phyloP scores from a whole-genome alignment of 2,888 invertebrate genomes.

The Troglohyphantes excavatus region DNA sequence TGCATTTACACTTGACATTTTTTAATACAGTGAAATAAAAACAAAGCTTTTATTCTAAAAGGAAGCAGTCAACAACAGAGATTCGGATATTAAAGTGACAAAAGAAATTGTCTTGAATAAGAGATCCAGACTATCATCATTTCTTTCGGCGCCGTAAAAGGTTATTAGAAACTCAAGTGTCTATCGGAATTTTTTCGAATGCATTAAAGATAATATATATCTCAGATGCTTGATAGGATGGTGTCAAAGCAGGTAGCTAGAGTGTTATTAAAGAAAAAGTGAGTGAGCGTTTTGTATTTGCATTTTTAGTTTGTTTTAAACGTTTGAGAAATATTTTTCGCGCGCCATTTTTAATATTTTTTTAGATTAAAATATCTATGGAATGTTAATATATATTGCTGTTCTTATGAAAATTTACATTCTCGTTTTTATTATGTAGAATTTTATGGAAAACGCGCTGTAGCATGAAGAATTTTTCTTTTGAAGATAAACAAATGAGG shows the following conservation, averaged over 20 bases:
- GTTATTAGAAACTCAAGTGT: conserved; percentile 56
- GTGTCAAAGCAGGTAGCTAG: neutral
- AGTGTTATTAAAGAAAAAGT: conserved; percentile 5
- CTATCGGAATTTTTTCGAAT: conserved; percentile 25
- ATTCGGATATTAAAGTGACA: conserved; percentile 58
- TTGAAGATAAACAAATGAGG: too few relatives aligned
- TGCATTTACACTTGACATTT: conserved; percentile 25
- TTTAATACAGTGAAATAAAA: conserved; percentile 33
- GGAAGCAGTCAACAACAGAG: neutral
- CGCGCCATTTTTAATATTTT: too few relatives aligned
- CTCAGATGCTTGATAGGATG: conserved; percentile 2
- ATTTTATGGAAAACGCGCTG: too few relatives aligned
- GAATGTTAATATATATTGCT: too few relatives aligned
- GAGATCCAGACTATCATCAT: conserved; percentile 33
- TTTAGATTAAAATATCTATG: too few relatives aligned
- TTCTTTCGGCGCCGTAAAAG: conserved; percentile 5
- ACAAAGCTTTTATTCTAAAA: conserved; percentile 39
- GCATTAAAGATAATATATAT: conserved; percentile 40
- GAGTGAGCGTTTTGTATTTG: neutral
- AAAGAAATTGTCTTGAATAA: conserved; percentile 53
- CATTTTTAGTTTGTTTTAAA: too few relatives aligned
- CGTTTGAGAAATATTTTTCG: too few relatives aligned
- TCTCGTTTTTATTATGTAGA: too few relatives aligned
- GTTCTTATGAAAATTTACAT: too few relatives aligned
- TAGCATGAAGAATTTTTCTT: too few relatives aligned